Evolutionary conservation across 2,888 invertebrate species (phyloP), one percentile per base, ranked within the genome.

Genomic region (Amblyjoppa fuscipennis): DNA sequence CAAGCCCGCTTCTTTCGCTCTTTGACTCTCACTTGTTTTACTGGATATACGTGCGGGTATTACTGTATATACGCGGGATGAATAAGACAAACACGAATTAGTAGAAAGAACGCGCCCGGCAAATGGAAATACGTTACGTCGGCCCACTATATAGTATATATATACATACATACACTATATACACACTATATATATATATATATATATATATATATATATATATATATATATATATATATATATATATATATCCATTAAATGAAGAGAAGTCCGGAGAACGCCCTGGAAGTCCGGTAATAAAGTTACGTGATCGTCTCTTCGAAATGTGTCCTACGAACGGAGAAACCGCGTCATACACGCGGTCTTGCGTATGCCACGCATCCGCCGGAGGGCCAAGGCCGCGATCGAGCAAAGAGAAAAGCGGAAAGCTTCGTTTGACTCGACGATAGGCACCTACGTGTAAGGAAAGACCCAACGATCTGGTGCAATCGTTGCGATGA

Each of bases 1-100:
- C 49, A 81, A 81, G 9, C 4, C 20, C 25, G 59, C n/a, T 75
- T 75, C 81, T 81, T 81, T 81, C 80, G 66, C 73, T 80, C 71
- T 53, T 64, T 71, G 61, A 49, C 79, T 79, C 64, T 79, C 71
- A 34, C 64, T 64, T 64, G 20, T 28, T 53, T 64, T 59, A 28
- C 25, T 38, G 49, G 31, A 49, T 25, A 51, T 79, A 13, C 4
- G 4, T 51, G 1, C 25, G 25, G 25, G 13, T 16, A 34, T 20
- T 9, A 41, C 34, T 51, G 16, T 16, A 49, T 51, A 16, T 9
- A 34, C 49, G 70, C 41, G 31, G 68, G 71, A 66, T 56, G 6
- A 80, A 68, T 28, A 59, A 31, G 66, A 59, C 59, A 68, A 80
- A 68, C 41, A 64, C 34, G 11, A 64, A 64, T 73, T 73, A 73